These are phyloP conservation scores for Corvus cornix DNA, from an alignment of 2,113 vertebrate species.

Conservation along the genomic window DNA sequence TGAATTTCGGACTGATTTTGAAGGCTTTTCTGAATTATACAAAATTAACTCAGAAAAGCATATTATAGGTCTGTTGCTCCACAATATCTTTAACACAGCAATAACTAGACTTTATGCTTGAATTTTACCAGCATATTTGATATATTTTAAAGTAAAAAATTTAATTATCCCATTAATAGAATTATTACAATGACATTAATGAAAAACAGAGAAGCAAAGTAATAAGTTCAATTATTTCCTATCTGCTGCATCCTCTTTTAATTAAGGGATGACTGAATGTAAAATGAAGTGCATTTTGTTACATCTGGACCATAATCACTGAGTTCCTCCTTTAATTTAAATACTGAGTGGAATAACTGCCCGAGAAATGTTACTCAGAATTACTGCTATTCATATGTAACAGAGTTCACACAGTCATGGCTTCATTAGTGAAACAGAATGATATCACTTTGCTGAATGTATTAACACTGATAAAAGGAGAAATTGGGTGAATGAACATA, in stretches of 20 bases:
- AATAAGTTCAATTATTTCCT: background rate
- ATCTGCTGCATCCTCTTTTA: background rate
- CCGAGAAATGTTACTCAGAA: background rate
- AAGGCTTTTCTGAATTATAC: background rate
- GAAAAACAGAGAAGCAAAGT: slow-evolving; percentile 10
- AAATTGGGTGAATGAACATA: background rate
- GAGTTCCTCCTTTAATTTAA: slow-evolving; percentile 32
- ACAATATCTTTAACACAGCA: background rate
- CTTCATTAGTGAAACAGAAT: background rate
- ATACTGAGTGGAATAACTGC: background rate
- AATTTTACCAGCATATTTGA: background rate
- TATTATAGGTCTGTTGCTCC: background rate
- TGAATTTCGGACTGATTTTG: slow-evolving; percentile 18
- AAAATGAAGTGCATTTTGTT: slow-evolving; percentile 20
- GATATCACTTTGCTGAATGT: background rate
- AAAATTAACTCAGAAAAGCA: slow-evolving; percentile 1
- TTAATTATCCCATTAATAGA: background rate
- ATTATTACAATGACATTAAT: background rate
- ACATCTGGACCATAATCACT: background rate
- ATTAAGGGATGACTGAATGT: background rate
- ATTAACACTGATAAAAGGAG: background rate
- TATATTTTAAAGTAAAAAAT: background rate
- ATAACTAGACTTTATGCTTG: background rate
- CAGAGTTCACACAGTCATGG: background rate
- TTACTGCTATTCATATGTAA: background rate